These are phyloP conservation scores for Gasteruption jaculator DNA, from an alignment of 2,888 invertebrate genomes.

Conservation along the genomic window DNA sequence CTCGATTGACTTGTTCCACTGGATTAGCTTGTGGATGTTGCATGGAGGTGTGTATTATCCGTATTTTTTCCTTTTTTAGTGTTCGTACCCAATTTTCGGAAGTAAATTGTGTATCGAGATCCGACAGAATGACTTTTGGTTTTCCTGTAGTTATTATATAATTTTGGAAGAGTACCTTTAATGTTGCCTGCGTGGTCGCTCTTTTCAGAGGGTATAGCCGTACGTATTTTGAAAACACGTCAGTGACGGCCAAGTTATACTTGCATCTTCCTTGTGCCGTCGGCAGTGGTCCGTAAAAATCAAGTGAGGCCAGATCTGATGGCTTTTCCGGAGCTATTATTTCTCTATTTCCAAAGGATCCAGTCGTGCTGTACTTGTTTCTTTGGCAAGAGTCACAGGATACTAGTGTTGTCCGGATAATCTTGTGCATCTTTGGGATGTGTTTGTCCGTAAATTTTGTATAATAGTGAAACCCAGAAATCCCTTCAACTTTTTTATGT, in stretches of 20 bases:
- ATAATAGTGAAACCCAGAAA: too few species aligned
- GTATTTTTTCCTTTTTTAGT: background rate
- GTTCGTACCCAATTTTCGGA: constrained; percentile 21
- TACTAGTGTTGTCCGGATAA: too few species aligned
- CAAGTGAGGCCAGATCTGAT: constrained; percentile 14
- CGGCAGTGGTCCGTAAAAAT: constrained; percentile 20
- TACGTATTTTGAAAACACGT: constrained; percentile 23
- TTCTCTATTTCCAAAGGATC: constrained; percentile 3
- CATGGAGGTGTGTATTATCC: constrained; percentile 9
- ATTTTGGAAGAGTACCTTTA: background rate
- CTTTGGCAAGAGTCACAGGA: constrained; percentile 19
- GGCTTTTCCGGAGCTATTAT: constrained; percentile 10
- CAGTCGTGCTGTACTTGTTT: constrained; percentile 12
- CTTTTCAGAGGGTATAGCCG: constrained; percentile 18
- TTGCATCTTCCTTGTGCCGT: constrained; percentile 6
- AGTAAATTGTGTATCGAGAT: constrained; percentile 26
- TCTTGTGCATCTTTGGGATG: too few species aligned
- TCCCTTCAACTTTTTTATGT: too few species aligned
- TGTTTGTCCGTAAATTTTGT: too few species aligned
- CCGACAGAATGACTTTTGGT: constrained; percentile 8
- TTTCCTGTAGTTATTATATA: constrained; percentile 9
- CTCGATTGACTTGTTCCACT: constrained; percentile 25
- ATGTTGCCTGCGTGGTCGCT: constrained; percentile 6
- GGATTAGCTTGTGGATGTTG: constrained; percentile 28
- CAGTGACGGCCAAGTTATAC: constrained; percentile 18